Conservation (phyloP, 1,140 invertebrate genomes). For the Xylocopa sonorina region DNA sequence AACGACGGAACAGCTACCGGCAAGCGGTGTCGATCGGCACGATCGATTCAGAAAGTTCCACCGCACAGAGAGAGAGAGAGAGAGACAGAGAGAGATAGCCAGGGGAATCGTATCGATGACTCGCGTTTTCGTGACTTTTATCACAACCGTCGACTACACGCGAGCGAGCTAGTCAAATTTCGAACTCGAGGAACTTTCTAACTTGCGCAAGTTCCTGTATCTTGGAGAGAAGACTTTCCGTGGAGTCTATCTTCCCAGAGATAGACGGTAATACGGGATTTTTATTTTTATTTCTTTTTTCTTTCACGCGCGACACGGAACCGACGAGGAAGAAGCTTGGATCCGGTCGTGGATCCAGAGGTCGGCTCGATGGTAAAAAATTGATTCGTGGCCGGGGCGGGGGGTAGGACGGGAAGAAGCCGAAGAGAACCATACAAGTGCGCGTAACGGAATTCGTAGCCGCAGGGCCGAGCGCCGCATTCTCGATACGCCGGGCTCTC, state of each 20-base stretch:
- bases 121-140: slow-evolving; percentile 17
- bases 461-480: slow-evolving; percentile 69
- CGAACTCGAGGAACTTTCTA: neutral
- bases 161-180: neutral
- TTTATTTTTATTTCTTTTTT: no score
- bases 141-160: neutral
- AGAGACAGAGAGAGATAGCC: no score
- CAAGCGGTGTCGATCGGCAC: neutral
- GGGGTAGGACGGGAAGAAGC: slow-evolving; percentile 35
- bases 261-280: no score
- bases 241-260: no score
- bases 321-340: neutral
- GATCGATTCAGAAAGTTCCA: neutral
- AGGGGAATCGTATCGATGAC: no score
- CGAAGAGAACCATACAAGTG: slow-evolving; percentile 69
- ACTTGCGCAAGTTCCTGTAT: no score
- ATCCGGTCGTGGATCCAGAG: slow-evolving; percentile 25
- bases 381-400: slow-evolving; percentile 40
- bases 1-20: neutral
- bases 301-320: no score
- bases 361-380: slow-evolving; percentile 45
- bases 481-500: slow-evolving; percentile 64
- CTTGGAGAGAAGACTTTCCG: no score
- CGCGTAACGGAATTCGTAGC: slow-evolving; percentile 77
- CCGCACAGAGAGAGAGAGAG: neutral